A percentile compares a stretch with the other conserved stretches of the same genome.
These are phyloP conservation scores for Phortica magna DNA, from an alignment of 2,888 invertebrate genomes.

Conservation along the genomic window DNA sequence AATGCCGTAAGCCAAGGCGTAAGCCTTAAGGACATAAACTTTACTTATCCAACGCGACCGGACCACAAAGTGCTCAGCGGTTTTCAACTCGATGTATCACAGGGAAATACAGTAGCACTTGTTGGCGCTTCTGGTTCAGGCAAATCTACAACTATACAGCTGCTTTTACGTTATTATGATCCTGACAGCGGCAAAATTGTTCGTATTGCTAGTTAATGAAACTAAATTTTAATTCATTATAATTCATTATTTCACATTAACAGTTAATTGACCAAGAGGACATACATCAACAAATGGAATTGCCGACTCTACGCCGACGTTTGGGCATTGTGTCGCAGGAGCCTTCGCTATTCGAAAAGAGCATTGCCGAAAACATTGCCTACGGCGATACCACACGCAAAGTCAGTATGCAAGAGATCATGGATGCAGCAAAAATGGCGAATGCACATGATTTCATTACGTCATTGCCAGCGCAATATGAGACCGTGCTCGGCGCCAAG, in stretches of 20 bases:
- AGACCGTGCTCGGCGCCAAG: conserved; percentile 85
- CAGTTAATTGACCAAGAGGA: conserved; percentile 79
- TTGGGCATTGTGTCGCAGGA: conserved; percentile 95
- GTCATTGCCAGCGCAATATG: conserved; percentile 87
- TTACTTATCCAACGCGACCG: conserved; percentile 89
- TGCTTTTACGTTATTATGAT: conserved; percentile 88
- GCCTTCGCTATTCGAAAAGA: conserved; percentile 91
- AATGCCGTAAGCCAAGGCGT: conserved; percentile 63
- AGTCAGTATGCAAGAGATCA: conserved; percentile 84
- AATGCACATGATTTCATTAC: conserved; percentile 91
- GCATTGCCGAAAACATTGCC: conserved; percentile 92
- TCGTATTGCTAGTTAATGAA: conserved; percentile 50
- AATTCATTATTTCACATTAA: not conserved
- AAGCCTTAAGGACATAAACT: conserved; percentile 83
- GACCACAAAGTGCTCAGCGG: conserved; percentile 86
- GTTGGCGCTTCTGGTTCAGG: conserved; percentile 89
- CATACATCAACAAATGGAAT: conserved; percentile 79
- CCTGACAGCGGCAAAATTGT: conserved; percentile 83
- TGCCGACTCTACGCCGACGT: conserved; percentile 84
- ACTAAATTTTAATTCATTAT: not conserved
- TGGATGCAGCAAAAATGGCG: conserved; percentile 88
- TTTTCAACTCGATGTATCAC: conserved; percentile 82
- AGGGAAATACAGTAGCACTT: conserved; percentile 86
- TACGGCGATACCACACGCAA: conserved; percentile 88
- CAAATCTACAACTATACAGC: conserved; percentile 88